Conservation (phyloP, 2,113 vertebrate genomes). For the Dromiciops gliroides region DNA sequence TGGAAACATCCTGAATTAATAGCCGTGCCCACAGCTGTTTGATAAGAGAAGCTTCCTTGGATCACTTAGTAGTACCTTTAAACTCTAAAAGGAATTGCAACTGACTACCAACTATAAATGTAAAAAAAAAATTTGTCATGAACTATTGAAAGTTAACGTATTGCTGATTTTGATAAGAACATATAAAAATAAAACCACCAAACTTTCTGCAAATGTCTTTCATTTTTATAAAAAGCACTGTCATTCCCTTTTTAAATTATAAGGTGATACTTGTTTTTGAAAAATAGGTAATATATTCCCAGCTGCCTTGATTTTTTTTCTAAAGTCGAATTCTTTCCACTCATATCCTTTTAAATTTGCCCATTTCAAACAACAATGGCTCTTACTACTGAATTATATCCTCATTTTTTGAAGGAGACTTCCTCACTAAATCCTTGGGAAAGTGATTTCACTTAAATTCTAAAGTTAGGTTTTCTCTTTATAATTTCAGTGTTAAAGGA, state of each 20-base stretch:
- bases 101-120: neutral
- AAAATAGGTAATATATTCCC: neutral
- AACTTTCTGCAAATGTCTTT: constrained; percentile 21
- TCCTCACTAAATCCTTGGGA: constrained; percentile 59
- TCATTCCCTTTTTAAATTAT: neutral
- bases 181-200: neutral
- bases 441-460: constrained; percentile 61
- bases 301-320: constrained; percentile 5
- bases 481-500: constrained; percentile 68
- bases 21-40: neutral
- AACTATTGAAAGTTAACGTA: neutral
- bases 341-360: constrained; percentile 32
- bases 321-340: neutral
- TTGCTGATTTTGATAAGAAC: neutral
- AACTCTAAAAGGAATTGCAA: neutral
- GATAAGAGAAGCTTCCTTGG: neutral
- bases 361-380: constrained; percentile 53
- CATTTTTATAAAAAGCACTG: neutral
- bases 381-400: constrained; percentile 66
- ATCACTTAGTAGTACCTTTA: neutral
- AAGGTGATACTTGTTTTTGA: constrained; percentile 28
- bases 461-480: constrained; percentile 70
- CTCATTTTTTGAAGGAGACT: constrained; percentile 63
- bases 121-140: neutral
- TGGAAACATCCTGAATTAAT: neutral